These are phyloP conservation scores for Crotalus tigris DNA, from an alignment of 2,113 vertebrate species.

Conservation along the genomic window DNA sequence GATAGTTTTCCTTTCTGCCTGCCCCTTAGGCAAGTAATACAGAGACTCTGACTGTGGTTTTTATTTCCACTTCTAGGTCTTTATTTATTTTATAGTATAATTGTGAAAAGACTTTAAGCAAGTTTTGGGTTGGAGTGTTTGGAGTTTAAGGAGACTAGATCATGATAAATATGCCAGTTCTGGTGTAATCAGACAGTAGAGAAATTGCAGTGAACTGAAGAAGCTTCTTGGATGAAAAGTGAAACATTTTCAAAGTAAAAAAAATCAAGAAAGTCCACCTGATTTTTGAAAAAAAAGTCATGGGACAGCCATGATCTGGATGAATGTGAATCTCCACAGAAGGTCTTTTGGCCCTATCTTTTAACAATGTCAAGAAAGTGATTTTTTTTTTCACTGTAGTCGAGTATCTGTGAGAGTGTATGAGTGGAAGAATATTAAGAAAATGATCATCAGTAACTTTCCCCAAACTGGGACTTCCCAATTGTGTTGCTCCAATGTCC, in stretches of 20 bases:
- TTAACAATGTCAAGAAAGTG: background rate
- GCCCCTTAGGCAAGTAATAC: slow-evolving; percentile 13
- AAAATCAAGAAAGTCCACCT: no score
- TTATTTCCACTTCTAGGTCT: background rate
- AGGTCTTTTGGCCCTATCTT: background rate
- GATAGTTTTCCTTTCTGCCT: slow-evolving; percentile 47
- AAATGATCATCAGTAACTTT: no score
- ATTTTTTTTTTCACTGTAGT: background rate
- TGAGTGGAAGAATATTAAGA: no score
- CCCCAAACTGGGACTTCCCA: no score
- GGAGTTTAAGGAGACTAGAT: background rate
- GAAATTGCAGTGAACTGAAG: background rate
- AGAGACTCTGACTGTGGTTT: background rate
- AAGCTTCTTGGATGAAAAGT: no score
- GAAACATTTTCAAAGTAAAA: no score
- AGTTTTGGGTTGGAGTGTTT: background rate
- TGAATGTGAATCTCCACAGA: no score
- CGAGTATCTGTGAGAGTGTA: background rate
- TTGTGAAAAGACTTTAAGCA: background rate
- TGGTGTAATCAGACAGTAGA: background rate
- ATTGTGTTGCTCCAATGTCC: background rate
- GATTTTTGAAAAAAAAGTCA: no score
- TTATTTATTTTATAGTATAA: background rate
- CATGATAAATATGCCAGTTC: background rate
- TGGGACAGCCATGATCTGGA: no score